Evolutionary conservation across 2,113 vertebrate species (phyloP), one percentile per base, ranked within the genome.

Genomic region (Daphoenositta chrysoptera): DNA sequence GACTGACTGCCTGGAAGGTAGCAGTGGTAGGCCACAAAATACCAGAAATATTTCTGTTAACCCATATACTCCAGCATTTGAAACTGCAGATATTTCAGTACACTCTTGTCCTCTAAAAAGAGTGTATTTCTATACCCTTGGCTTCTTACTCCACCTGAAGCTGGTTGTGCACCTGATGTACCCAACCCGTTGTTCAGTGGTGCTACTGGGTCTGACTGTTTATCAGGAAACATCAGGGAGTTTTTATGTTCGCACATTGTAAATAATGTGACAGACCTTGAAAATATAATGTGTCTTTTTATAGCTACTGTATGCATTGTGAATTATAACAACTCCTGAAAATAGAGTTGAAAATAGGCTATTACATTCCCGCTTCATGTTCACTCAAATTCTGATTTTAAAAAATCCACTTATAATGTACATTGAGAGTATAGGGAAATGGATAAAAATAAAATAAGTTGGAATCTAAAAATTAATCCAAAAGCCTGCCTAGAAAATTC

Each of bases 251-350:
- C 68, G 68, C 95, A 91, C 71, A 94, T 84, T 87, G 92, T 96
- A 97, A 97, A 96, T 96, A 96, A 95, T 79, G 96, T 96, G 96
- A 93, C 97, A 97, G 97, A 97, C 97, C 96, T 97, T 97, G 96
- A 97, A 97, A 97, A 96, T 93, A 96, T 92, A 97, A 96, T 96
- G 85, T 88, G 83, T 90, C 89, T 96, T 97, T 97, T 97, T 97
- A 97, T 95, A 97, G 95, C 93, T 93, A 94, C 94, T 81, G 88
- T 95, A 92, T 83, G 78, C 91, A 93, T 77, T 90, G 94, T 92
- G 83, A 96, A 97, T 90, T 89, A 95, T 87, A 97, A 94, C 76
- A 84, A 37, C 57, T 97, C 88, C 90, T 95, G 96, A 97, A 97
- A 96, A 93, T 18, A 96, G 86, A 95, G 71, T 89, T 92, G 83